Evolutionary conservation across 2,113 vertebrate genomes (phyloP), one percentile per base, ranked within the genome.

Genomic region (Bubo bubo): DNA sequence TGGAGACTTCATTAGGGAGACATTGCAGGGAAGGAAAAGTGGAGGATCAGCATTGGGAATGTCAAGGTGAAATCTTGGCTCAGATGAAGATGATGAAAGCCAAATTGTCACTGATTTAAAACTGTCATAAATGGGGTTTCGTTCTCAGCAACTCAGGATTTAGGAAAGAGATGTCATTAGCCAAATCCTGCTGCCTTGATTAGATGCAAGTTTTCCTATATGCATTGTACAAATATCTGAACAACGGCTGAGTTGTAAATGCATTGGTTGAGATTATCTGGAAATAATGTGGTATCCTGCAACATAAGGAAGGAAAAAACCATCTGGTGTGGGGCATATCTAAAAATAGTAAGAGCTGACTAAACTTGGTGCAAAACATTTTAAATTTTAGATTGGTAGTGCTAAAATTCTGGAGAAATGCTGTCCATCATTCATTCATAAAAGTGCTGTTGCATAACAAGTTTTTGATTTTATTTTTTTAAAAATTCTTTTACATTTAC

Each of bases 1-100:
- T 83, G 64, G 64, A 86, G 86, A 30, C 89, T 91, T 94, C 63
- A 47, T 94, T 89, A 93, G 68, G 43, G 76, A 89, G 77, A 43
- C 66, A 11, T 41, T 35, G 52, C 66, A 90, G 58, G 80, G 83
- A 84, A 87, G 47, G 28, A 52, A 8, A 52, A 87, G 68, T 45
- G 53, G 41, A 79, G 28, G 26, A 75, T 87, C 84, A 63, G 28
- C 35, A 24, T 5, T 84, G 43, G 53, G 68, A 89, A 89, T 74
- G 73, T 62, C 60, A 62, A 34, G 80, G 84, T 85, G 73, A 87
- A 90, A 28, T 56, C 74, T 72, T 95, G 79, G 82, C 95, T 83
- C 35, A 35, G 14, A 24, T 82, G 49, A 87, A 82, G 60, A 85
- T 63, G 67, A 22, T 85, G 81, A 93, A 72, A 91, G 80, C 93